Base-by-base conservation (phyloP, 1,140 invertebrate species). In the Drosophila bocqueti region DNA sequence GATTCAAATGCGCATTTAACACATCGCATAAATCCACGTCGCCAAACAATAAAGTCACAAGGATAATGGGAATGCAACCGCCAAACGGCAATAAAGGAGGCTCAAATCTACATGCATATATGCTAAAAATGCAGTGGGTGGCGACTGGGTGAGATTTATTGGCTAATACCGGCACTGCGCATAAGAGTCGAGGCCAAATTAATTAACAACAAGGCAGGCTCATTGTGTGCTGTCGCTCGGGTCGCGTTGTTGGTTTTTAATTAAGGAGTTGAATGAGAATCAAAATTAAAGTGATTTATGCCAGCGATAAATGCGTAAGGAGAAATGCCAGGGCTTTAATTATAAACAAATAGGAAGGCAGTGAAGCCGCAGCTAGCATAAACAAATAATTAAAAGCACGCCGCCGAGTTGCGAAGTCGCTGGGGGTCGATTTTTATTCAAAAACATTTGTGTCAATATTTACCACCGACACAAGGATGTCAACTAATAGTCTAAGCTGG, bases 321-420 rank as follows among this genome's bases (percentile, higher is more conserved):
- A 66, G 46, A 63, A 76, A 45, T 38, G 54, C 55, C 71, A 63
- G 47, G 46, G 78, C 75, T 73, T 89, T 89, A 89, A 89, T 89
- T 89, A 89, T 90, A 89, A 84, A 89, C 74, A 89, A 89, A 89
- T 89, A 89, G 29, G 38, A 42, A 46, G 77, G 63, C 66, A 75
- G 66, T 66, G 57, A 60, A 63, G 77, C 72, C 76, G 52, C 46
- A 77, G 83, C 86, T 74, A 87, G 69, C 79, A 73, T 79, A 89
- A 89, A 84, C 84, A 89, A 84, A 81, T 89, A 89, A 89, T 89
- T 89, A 81, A 89, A 81, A 84, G 74, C 69, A 62, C 45, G 67
- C 34, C 18, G 54, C 69, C 83, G 65, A 67, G 76, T 80, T 83
- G 34, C 57, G 42, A 81, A 85, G 82, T 81, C 50, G 47, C 42